Evolutionary conservation across 2,113 vertebrate species (phyloP).

Genomic region (Pteropus alecto): DNA sequence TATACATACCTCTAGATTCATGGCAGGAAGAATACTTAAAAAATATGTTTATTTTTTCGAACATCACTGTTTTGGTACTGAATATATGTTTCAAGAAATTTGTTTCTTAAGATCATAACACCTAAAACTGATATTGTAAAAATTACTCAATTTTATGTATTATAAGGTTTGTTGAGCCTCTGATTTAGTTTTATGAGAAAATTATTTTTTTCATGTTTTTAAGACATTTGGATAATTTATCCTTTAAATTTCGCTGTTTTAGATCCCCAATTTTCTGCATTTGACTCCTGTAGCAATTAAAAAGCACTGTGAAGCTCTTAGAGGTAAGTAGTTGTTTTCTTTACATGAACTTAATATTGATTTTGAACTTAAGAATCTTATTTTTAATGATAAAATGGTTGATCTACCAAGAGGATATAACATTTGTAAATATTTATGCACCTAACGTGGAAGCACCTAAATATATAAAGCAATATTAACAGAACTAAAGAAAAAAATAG

Average conservation of each 20-base stretch:
- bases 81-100: not conserved
- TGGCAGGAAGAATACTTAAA: not conserved
- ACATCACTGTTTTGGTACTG: not conserved
- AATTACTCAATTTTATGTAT: not conserved
- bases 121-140: not conserved
- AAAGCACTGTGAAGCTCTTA: conserved; percentile 94
- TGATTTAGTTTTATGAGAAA: not conserved
- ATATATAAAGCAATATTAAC: not conserved
- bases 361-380: not conserved
- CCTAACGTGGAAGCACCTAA: not conserved
- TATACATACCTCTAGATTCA: not conserved
- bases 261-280: conserved; percentile 98
- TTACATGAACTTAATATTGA: not conserved
- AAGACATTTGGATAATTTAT: not conserved
- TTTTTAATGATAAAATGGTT: not conserved
- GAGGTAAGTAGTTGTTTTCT: conserved; percentile 83
- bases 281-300: conserved; percentile 95
- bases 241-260: conserved; percentile 75
- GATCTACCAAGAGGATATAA: not conserved
- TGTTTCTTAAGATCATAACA: not conserved
- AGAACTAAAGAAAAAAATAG: not conserved
- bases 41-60: not conserved
- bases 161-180: not conserved
- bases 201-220: not conserved
- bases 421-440: not conserved